Conservation (phyloP, 2,797 vertebrate species). For the Benthosema pterotum region DNA sequence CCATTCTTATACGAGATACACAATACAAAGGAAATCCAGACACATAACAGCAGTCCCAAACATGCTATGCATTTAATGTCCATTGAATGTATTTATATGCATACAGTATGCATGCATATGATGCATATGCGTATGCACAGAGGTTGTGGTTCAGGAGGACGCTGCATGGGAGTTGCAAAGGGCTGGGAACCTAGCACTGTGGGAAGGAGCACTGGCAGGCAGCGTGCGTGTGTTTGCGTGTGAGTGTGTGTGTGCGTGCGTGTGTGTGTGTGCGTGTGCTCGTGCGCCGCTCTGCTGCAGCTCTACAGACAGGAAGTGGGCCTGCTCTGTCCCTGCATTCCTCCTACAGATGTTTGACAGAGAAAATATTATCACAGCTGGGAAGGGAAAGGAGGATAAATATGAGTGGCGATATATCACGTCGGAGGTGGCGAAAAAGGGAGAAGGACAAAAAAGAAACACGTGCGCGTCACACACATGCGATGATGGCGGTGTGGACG, state of each 20-base stretch:
- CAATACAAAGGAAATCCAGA: neutral
- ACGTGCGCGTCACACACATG: constrained; percentile 10
- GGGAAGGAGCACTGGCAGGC: constrained; percentile 15
- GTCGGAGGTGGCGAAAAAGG: constrained; percentile 70
- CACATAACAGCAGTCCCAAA: no score
- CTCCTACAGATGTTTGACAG: constrained; percentile 85
- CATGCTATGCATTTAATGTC: no score
- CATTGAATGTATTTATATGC: no score
- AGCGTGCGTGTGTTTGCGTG: neutral
- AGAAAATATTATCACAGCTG: constrained; percentile 89
- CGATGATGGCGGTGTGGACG: constrained; percentile 8
- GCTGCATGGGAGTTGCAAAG: constrained; percentile 10
- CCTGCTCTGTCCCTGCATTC: constrained; percentile 77
- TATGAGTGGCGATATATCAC: constrained; percentile 70
- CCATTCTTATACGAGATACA: no score
- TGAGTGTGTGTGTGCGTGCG: neutral
- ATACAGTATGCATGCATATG: no score
- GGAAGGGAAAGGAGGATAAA: constrained; percentile 66
- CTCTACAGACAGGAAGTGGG: constrained; percentile 73
- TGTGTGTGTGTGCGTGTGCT: constrained; percentile 15
- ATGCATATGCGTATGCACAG: neutral
- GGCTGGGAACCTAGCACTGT: constrained; percentile 8
- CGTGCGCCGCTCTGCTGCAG: constrained; percentile 31
- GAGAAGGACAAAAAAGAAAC: constrained; percentile 4
- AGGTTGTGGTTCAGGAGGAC: constrained; percentile 23